Base-by-base conservation (phyloP, 2,797 vertebrate genomes). In the Sphenodon punctatus region DNA sequence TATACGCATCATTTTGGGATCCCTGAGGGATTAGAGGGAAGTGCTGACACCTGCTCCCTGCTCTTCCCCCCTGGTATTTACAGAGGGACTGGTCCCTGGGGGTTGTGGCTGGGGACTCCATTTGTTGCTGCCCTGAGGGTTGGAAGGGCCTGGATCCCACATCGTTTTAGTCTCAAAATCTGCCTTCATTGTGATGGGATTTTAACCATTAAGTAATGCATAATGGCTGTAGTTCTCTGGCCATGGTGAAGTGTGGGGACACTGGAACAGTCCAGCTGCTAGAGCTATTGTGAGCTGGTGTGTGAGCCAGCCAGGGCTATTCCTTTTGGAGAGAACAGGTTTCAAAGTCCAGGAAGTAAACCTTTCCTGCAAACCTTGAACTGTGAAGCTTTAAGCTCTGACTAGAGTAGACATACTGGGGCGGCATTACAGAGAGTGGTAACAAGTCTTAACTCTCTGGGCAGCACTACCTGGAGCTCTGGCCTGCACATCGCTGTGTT, bases 261-360 rank as follows among this genome's bases (percentile, higher is more conserved):
- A n/a, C 7, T 30, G 5, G n/a, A 17, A 17, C 49, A n/a, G 49
- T 17, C 53, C 49, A 53, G n/a, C 53, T 65, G 39, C 55, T 55
- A 49, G 7, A 4, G 1, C 80, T 80, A 55, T 45, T 67, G 56
- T 74, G 49, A 78, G 32, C 3, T 19, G 43, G n/a, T 46, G 59
- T 56, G 1, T 67, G 78, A 67, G 63, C 58, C 55, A 42, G 34
- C 65, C 71, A 45, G 56, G 16, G 34, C 65, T 48, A 38, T 0
- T 71, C 72, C 66, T 32, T 87, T 80, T 58, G 61, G 74, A 36
- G 76, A 67, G 69, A 78, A 60, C 56, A 60, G 36, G 43, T 66
- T 71, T 6, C n/a, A n/a, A 77, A 53, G 39, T 32, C 61, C 56
- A 58, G 8, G 0, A 22, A 38, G 58, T 53, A 61, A n/a, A 58